A percentile compares a stretch with the other conserved stretches of the same genome.
Conservation (phyloP, 2,888 invertebrate genomes). For the Lasioglossum leucozonium region DNA sequence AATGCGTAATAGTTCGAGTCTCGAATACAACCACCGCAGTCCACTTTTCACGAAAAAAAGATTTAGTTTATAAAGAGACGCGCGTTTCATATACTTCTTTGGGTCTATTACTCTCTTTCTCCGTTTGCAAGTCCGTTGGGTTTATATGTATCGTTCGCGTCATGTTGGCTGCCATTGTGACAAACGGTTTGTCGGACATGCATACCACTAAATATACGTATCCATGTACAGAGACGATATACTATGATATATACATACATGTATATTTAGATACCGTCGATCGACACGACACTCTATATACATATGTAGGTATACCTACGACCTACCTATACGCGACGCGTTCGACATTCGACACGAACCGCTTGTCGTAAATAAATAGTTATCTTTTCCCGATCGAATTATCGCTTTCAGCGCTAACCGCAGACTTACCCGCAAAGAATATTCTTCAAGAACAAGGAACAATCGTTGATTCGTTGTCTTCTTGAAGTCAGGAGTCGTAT, state of each 20-base stretch:
- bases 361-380: too few species aligned
- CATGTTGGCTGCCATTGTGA: constrained; percentile 47
- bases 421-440: constrained; percentile 81
- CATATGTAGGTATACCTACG: too few species aligned
- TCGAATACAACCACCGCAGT: not conserved
- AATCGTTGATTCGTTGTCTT: constrained; percentile 77
- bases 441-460: constrained; percentile 76
- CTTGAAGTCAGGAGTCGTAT: constrained; percentile 77
- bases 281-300: not conserved
- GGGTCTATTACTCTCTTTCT: not conserved
- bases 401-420: not conserved
- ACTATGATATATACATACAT: not conserved
- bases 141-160: not conserved
- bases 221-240: too few species aligned
- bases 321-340: not conserved
- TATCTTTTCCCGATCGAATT: not conserved
- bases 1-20: not conserved
- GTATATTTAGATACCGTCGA: not conserved
- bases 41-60: not conserved
- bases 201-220: not conserved
- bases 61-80: not conserved
- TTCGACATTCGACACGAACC: not conserved
- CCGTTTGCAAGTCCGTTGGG: not conserved
- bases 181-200: not conserved
- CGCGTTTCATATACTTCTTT: not conserved